These are phyloP conservation scores for Apteryx owenii DNA, from an alignment of 2,113 vertebrate genomes.

Conservation along the genomic window DNA sequence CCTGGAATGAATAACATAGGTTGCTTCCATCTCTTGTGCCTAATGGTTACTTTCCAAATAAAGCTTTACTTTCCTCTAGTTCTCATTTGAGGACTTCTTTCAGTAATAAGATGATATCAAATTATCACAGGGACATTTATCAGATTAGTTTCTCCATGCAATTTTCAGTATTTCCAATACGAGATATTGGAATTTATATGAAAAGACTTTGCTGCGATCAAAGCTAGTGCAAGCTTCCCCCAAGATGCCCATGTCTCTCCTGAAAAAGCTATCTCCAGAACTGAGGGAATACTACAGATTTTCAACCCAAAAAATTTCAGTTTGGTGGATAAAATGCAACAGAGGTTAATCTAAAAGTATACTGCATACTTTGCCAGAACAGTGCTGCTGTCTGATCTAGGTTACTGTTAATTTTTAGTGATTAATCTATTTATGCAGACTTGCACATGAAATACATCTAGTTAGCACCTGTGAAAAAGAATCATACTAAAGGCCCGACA, in stretches of 20 bases:
- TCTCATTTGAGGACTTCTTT: background rate
- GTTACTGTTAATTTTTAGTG: background rate
- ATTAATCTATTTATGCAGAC: background rate
- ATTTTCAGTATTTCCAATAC: background rate
- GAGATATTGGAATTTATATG: background rate
- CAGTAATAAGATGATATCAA: background rate
- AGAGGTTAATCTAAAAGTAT: background rate
- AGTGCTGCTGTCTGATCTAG: background rate
- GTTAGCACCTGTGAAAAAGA: background rate
- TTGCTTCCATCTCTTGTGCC: background rate
- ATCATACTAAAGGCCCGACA: background rate
- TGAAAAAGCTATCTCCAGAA: background rate
- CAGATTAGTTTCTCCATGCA: background rate
- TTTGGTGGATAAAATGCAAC: background rate
- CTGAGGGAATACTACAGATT: background rate
- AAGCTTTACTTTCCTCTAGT: background rate
- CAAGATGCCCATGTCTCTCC: background rate
- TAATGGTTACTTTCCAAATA: background rate
- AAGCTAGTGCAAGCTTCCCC: background rate
- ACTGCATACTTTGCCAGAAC: background rate
- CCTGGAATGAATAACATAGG: background rate
- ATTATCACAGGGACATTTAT: background rate
- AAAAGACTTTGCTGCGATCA: background rate
- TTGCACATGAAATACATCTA: background rate
- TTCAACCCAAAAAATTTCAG: background rate